Evolutionary conservation across 2,797 vertebrate genomes (phyloP).

Genomic region (Pitangus sulphuratus): DNA sequence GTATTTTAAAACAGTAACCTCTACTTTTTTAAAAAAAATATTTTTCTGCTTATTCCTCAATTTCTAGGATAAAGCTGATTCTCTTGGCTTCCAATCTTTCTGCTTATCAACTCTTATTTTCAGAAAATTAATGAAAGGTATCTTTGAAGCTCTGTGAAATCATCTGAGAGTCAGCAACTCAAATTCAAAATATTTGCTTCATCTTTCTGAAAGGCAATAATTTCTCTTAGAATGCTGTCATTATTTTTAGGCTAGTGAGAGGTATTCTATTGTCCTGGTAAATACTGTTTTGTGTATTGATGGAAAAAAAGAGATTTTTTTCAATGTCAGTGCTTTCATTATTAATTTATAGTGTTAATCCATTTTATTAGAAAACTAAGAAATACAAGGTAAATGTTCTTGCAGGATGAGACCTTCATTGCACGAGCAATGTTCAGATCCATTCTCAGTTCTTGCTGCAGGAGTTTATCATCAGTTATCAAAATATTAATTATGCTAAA

Average conservation of each 20-base stretch:
- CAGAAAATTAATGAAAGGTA: not conserved
- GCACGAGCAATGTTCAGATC: not conserved
- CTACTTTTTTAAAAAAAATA: fast-evolving
- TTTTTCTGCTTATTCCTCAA: not conserved
- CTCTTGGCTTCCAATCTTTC: not conserved
- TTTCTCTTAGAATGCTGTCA: not conserved
- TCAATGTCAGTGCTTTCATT: not conserved
- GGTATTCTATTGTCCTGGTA: not conserved
- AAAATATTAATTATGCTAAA: not conserved
- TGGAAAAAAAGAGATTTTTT: not conserved
- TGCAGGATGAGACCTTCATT: not conserved
- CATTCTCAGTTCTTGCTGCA: not conserved
- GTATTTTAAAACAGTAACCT: not conserved
- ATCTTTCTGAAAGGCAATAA: not conserved
- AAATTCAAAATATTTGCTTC: not conserved
- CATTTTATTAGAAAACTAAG: not conserved
- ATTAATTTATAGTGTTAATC: not conserved
- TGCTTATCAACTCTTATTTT: not conserved
- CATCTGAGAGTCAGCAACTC: not conserved
- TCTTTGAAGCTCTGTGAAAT: not conserved
- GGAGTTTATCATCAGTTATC: not conserved
- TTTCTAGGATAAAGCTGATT: not conserved
- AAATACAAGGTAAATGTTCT: not conserved
- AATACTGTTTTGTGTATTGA: not conserved
- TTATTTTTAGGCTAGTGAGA: not conserved